Evolutionary conservation across 2,888 invertebrate species (phyloP), one percentile per base, ranked within the genome.

Genomic region (Acleris cristana): DNA sequence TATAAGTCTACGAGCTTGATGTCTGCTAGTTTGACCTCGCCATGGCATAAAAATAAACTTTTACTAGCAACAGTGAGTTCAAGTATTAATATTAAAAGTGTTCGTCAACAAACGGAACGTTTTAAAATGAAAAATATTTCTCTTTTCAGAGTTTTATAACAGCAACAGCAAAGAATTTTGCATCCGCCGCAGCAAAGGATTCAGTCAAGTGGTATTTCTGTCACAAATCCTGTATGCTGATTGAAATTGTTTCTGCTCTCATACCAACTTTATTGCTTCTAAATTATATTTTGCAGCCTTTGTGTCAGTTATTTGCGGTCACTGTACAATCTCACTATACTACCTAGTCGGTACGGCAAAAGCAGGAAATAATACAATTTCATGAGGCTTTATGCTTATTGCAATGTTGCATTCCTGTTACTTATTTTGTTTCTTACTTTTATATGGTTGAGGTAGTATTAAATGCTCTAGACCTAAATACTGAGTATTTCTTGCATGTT

Each of bases 231-330:
- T 59, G 53, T 61, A 45, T 51, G 60, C 64, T 71, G 74, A 74
- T 76, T 73, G 71, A 74, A 74, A 75, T 76, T 73, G 73, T 76
- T 74, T 70, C 48, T 71, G 63, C 65, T 64, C 69, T 71, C 68
- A 70, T 71, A 54, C 67, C 60, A 67, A 53, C 69, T 66, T 72
- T 73, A 73, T 72, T 74, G 70, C 68, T 65, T 73, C 72, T 73
- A 71, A 73, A 72, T 73, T 73, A 68, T 70, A 72, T 71, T 70
- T 56, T 58, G 64, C 65, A 44, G 57, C 58, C 57, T 68, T 64
- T 69, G 63, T 63, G 53, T 59, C 56, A 53, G 59, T 61, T 65
- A 66, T 63, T 70, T 60, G 54, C 56, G 64, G 67, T 49, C 53
- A 40, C 40, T 54, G 54, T 53, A 61, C 21, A 26, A 52, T 63